phyloP scores from a whole-genome alignment of 2,797 vertebrate genomes.

The Sternarchorhynchus goeldii region DNA sequence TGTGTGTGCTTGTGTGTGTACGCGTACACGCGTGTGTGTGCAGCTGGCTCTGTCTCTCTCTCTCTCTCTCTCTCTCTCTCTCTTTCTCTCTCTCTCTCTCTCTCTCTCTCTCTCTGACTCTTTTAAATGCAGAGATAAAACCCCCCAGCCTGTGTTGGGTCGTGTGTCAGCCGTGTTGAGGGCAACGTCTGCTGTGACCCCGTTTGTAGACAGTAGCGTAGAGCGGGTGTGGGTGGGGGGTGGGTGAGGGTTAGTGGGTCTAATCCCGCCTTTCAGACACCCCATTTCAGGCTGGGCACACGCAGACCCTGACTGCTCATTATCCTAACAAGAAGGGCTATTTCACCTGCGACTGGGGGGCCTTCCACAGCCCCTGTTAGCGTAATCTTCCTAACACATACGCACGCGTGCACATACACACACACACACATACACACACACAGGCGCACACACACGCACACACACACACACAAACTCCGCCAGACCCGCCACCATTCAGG shows the following conservation, averaged over 20 bases:
- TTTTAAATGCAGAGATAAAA: constrained; percentile 49
- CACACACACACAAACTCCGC: constrained; percentile 69
- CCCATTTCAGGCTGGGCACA: constrained; percentile 72
- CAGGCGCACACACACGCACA: constrained; percentile 23
- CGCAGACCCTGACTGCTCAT: constrained; percentile 92
- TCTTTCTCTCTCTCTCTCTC: too few relatives aligned
- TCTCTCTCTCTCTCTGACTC: background rate
- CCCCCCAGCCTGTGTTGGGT: constrained; percentile 49
- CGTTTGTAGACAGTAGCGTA: constrained; percentile 45
- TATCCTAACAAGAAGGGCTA: constrained; percentile 98
- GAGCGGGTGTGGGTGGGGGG: constrained; percentile 34
- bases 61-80: background rate
- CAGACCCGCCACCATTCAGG: constrained; percentile 98
- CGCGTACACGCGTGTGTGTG: background rate
- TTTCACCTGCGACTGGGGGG: constrained; percentile 98
- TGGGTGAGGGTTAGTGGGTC: constrained; percentile 12
- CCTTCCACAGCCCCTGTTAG: constrained; percentile 73
- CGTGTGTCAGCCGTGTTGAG: constrained; percentile 53
- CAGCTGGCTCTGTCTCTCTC: background rate
- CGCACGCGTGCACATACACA: constrained; percentile 76
- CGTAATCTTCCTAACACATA: constrained; percentile 80
- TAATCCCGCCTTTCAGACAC: constrained; percentile 74
- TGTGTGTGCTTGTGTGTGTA: constrained; percentile 24
- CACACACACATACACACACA: constrained; percentile 16
- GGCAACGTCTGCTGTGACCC: constrained; percentile 55